Evolutionary conservation across 2,113 vertebrate genomes (phyloP).

Genomic region (Erpornis zantholeuca): DNA sequence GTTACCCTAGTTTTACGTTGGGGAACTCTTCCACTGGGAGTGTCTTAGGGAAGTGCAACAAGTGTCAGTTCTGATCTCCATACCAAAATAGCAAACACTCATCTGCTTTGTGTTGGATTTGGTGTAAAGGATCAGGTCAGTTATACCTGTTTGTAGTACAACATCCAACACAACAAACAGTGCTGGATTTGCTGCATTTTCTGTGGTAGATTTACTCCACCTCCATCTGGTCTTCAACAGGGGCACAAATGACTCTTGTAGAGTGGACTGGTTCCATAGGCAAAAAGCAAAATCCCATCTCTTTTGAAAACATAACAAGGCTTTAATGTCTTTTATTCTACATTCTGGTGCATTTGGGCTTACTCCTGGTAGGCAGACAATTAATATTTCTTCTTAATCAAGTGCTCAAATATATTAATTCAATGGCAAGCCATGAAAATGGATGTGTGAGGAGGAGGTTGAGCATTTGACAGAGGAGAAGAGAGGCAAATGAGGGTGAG

Average conservation of each 20-base stretch:
- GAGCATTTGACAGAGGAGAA: neutral
- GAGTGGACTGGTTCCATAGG: neutral
- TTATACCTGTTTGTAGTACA: neutral
- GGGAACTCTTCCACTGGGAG: neutral
- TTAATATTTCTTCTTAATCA: neutral
- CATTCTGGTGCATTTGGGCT: neutral
- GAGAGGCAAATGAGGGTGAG: neutral
- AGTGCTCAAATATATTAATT: neutral
- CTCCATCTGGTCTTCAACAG: neutral
- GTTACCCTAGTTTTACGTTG: neutral
- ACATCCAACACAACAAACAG: neutral
- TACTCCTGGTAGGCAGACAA: neutral
- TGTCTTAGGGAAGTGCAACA: neutral
- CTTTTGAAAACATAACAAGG: neutral
- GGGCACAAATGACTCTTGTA: too few relatives aligned
- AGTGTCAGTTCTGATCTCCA: neutral
- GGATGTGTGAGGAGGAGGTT: neutral
- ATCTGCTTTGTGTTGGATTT: neutral
- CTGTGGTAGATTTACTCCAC: neutral
- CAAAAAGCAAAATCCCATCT: neutral
- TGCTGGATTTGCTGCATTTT: fast-evolving
- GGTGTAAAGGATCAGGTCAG: neutral
- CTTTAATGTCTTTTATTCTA: neutral
- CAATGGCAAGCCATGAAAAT: neutral
- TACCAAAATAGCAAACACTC: neutral